A percentile compares a stretch with the other conserved stretches of the same genome.
Conservation (phyloP, 2,888 invertebrate species). For the Coelopa pilipes region DNA sequence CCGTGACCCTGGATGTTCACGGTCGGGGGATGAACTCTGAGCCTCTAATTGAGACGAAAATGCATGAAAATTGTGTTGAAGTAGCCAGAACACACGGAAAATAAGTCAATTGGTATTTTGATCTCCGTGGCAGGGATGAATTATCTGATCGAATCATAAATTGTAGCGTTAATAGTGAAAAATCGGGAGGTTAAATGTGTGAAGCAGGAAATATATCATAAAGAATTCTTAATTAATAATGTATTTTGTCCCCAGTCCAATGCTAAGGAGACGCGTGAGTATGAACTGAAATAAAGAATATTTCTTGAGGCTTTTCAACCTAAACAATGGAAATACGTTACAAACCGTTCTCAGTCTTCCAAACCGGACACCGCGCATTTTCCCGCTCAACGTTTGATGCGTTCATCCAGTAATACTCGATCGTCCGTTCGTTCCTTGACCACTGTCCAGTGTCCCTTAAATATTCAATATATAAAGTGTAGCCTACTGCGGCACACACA, state of each 20-base stretch:
- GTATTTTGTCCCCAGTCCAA: too few species aligned
- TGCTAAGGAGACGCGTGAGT: too few species aligned
- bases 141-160: not conserved
- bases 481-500: too few species aligned
- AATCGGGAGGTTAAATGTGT: not conserved
- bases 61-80: slow-evolving; percentile 16
- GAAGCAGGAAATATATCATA: not conserved
- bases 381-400: too few species aligned
- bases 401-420: too few species aligned
- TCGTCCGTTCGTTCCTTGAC: too few species aligned
- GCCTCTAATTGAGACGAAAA: not conserved
- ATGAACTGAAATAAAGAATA: too few species aligned
- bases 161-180: not conserved
- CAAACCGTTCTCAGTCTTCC: not conserved
- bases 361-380: not conserved
- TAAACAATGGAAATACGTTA: slow-evolving; percentile 20
- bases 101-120: slow-evolving; percentile 33
- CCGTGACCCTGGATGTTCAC: not conserved
- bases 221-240: too few species aligned
- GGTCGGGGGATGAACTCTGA: slow-evolving; percentile 28
- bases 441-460: not conserved
- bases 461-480: not conserved
- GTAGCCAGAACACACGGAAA: slow-evolving; percentile 13
- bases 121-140: slow-evolving; percentile 37
- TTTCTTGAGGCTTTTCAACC: too few species aligned